Percentiles rank a stretch among this genome's conserved stretches.
These are phyloP conservation scores for Drosophila basisetae DNA, from an alignment of 2,888 invertebrate species.

Conservation along the genomic window DNA sequence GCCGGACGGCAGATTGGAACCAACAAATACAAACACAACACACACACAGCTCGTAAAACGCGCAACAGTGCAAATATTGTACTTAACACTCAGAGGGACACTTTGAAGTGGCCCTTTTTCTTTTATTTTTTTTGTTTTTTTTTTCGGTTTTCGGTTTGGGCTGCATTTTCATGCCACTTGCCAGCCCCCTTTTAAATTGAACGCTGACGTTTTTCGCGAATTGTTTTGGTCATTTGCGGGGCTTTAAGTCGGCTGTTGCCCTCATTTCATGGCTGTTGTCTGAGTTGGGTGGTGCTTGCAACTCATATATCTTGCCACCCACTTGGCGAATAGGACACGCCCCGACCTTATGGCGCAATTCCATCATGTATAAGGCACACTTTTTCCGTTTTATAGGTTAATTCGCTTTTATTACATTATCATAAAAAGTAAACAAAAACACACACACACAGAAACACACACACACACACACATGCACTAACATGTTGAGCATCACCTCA, in stretches of 20 bases:
- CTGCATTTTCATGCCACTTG: slow-evolving; percentile 4
- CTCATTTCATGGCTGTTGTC: slow-evolving; percentile 28
- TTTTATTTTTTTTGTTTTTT: background rate
- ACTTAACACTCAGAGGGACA: slow-evolving; percentile 79
- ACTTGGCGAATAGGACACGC: slow-evolving; percentile 66
- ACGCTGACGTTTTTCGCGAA: slow-evolving; percentile 47
- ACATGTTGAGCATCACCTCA: slow-evolving; percentile 53
- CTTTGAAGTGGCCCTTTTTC: slow-evolving; percentile 43
- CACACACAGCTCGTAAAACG: slow-evolving; percentile 66
- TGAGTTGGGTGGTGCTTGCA: slow-evolving; percentile 36
- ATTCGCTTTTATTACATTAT: slow-evolving; percentile 83
- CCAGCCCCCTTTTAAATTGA: slow-evolving; percentile 61
- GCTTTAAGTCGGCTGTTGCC: slow-evolving; percentile 31
- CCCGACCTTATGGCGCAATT: slow-evolving; percentile 81
- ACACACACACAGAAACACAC: slow-evolving; percentile 29
- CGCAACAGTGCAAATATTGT: slow-evolving; percentile 78
- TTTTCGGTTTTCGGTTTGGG: background rate
- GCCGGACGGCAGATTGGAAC: slow-evolving; percentile 10
- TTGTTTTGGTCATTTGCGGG: slow-evolving; percentile 69
- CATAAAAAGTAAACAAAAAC: slow-evolving; percentile 72
- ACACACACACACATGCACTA: slow-evolving; percentile 44
- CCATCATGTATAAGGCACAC: slow-evolving; percentile 72
- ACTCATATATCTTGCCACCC: slow-evolving; percentile 44
- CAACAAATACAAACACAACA: background rate
- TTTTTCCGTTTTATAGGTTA: slow-evolving; percentile 83